These are phyloP conservation scores for Masnerella sp. DNA, from an alignment of 2,888 invertebrate genomes.

Conservation along the genomic window DNA sequence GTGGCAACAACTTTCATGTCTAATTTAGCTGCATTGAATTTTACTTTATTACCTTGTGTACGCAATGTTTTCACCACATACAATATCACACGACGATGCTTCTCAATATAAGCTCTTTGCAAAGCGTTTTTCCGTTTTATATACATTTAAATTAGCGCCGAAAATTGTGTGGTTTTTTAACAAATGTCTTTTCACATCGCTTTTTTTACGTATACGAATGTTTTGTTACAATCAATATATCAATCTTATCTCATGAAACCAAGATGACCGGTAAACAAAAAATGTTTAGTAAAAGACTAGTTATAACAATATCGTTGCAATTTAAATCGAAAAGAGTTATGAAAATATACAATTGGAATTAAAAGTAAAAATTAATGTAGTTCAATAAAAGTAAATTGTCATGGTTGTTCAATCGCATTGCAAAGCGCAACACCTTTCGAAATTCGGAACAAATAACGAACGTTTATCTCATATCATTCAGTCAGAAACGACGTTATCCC, in stretches of 20 bases:
- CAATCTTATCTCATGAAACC: background rate
- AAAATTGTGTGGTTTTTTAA: conserved; percentile 5
- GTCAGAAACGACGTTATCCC: conserved; percentile 2
- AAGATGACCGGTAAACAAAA: background rate
- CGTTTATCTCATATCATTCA: background rate
- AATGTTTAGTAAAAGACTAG: too few species aligned
- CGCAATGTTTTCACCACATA: conserved; percentile 21
- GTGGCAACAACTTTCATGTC: background rate
- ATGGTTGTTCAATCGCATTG: conserved; percentile 24
- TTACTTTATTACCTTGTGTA: conserved; percentile 8
- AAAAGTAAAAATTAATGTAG: background rate
- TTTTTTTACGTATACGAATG: conserved; percentile 1
- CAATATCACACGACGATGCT: conserved; percentile 32
- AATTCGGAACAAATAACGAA: conserved; percentile 1
- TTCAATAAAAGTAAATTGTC: conserved; percentile 4
- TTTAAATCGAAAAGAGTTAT: background rate
- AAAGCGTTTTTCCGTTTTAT: conserved; percentile 33
- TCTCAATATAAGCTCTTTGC: conserved; percentile 30
- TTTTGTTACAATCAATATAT: background rate
- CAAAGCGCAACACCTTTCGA: conserved; percentile 20
- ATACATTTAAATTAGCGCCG: conserved; percentile 21
- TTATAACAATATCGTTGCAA: background rate
- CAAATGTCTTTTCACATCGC: background rate
- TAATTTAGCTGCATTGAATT: conserved; percentile 20
- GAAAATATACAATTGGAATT: conserved; percentile 16